These are phyloP conservation scores for Talpa occidentalis DNA, from an alignment of 2,113 vertebrate species.

Conservation along the genomic window DNA sequence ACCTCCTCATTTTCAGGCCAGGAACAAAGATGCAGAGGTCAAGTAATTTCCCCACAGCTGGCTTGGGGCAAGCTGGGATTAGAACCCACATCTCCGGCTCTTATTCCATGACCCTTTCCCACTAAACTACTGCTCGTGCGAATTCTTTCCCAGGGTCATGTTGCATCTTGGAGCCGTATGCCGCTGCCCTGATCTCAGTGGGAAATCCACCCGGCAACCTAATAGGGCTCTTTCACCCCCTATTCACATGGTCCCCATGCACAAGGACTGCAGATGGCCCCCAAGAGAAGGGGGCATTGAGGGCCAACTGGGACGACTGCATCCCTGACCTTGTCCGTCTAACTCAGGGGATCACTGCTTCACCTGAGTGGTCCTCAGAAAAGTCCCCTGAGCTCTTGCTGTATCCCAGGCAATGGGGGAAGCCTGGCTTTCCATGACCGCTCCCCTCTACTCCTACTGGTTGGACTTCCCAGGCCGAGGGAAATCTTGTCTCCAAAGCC, in stretches of 20 bases:
- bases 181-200: constrained; percentile 52
- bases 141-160: constrained; percentile 49
- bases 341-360: background rate
- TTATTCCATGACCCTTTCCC: constrained; percentile 62
- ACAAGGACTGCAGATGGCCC: constrained; percentile 19
- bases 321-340: background rate
- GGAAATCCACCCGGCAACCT: constrained; percentile 50
- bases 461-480: constrained; percentile 13
- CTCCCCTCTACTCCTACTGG: background rate
- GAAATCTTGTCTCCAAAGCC: constrained; percentile 41
- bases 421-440: background rate
- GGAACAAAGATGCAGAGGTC: constrained; percentile 45
- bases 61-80: constrained; percentile 57
- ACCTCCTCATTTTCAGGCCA: constrained; percentile 66
- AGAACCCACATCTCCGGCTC: constrained; percentile 68
- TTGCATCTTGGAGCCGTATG: constrained; percentile 47
- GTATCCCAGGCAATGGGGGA: background rate
- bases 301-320: background rate
- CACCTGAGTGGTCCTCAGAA: background rate
- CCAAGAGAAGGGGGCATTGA: background rate
- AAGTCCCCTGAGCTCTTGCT: background rate
- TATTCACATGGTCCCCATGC: constrained; percentile 18
- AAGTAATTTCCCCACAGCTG: constrained; percentile 66
- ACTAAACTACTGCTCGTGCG: constrained; percentile 52
- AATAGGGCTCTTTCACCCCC: constrained; percentile 47